Conservation (phyloP, 1,140 invertebrate species). For the Hydropsyche tenuis region DNA sequence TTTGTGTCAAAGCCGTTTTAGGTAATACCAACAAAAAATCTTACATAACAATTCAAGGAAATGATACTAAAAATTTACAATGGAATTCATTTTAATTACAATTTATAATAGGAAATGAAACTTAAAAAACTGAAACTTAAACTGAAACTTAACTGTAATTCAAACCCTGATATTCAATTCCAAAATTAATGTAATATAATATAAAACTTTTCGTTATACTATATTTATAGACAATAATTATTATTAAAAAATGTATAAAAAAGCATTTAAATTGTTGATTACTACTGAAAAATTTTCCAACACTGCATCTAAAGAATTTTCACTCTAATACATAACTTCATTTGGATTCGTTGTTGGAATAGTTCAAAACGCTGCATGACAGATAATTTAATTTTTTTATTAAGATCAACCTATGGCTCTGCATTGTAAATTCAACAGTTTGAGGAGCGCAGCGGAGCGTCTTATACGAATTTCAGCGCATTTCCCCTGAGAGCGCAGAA, state of each 20-base stretch:
- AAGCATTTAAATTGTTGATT: no score
- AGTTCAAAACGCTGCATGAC: background rate
- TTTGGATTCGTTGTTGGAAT: no score
- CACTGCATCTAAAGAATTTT: no score
- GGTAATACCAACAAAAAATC: background rate
- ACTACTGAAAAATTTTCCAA: no score
- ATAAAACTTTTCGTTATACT: no score
- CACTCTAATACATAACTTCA: no score
- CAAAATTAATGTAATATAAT: no score
- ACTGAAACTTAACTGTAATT: no score
- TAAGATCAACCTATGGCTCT: background rate
- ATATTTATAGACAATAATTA: no score
- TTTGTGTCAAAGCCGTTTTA: background rate
- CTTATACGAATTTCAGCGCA: conserved; percentile 36
- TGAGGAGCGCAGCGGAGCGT: conserved; percentile 3
- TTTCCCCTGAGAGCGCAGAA: conserved; percentile 44
- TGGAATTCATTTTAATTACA: background rate
- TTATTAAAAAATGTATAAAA: no score
- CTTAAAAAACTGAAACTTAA: no score
- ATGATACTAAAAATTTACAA: background rate
- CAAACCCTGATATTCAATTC: no score
- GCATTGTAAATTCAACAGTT: background rate
- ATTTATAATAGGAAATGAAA: background rate
- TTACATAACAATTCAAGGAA: background rate
- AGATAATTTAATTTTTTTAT: background rate